These are phyloP conservation scores for Bombus impatiens DNA, from an alignment of 1,140 invertebrate genomes.

Conservation along the genomic window DNA sequence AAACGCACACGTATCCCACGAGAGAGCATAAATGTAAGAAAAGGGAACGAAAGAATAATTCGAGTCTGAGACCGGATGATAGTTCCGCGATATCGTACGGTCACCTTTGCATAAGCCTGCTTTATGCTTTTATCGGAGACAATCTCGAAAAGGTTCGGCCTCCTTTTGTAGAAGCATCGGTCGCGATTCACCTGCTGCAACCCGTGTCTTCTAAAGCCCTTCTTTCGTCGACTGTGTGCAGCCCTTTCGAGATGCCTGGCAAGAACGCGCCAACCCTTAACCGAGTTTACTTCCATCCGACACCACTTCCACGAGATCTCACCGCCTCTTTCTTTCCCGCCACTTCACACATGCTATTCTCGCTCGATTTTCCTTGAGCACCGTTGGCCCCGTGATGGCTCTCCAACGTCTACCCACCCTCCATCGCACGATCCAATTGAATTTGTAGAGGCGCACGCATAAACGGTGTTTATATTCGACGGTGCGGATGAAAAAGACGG, in stretches of 20 bases:
- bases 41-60: neutral
- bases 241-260: slow-evolving; percentile 41
- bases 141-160: slow-evolving; percentile 41
- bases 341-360: slow-evolving; percentile 56
- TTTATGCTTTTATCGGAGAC: slow-evolving; percentile 28
- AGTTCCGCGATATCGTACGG: neutral
- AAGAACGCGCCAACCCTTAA: slow-evolving; percentile 57
- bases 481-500: neutral
- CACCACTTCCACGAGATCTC: slow-evolving; percentile 42
- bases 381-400: slow-evolving; percentile 54
- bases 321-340: slow-evolving; percentile 5
- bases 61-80: neutral
- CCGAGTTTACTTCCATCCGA: slow-evolving; percentile 65
- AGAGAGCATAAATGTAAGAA: too few relatives aligned
- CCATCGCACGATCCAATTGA: slow-evolving; percentile 29
- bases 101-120: slow-evolving; percentile 18
- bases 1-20: neutral
- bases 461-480: slow-evolving; percentile 22
- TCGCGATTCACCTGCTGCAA: slow-evolving; percentile 37
- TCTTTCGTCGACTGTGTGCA: neutral
- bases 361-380: slow-evolving; percentile 68
- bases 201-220: slow-evolving; percentile 17
- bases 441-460: slow-evolving; percentile 38
- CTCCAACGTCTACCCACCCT: slow-evolving; percentile 16
- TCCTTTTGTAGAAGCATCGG: slow-evolving; percentile 29